Evolutionary conservation across 2,113 vertebrate species (phyloP), one percentile per base, ranked within the genome.

Genomic region (Galemys pyrenaicus): DNA sequence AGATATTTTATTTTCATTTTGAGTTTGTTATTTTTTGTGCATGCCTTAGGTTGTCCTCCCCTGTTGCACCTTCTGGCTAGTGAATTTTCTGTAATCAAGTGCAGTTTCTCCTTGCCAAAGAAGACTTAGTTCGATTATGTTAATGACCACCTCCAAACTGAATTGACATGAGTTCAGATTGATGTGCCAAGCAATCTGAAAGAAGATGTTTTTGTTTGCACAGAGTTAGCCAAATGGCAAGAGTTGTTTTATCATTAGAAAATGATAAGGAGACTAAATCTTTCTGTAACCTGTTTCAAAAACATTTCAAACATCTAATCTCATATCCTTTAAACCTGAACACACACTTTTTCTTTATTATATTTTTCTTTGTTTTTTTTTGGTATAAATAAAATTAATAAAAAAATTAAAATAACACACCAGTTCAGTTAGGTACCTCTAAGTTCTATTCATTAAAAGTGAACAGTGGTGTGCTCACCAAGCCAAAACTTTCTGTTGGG

Each of bases 211-310:
- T 92, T 56, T 89, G 3, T 49, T 80, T 81, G 64, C 1, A 65
- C 6, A 39, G 46, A 82, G 64, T 58, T 24, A 75, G 24, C 39
- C 22, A 86, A 78, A 49, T 67, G 58, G 58, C 19, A 87, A 68
- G 13, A 54, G 73, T 22, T 41, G 77, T 81, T 88, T 67, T 58
- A 92, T 85, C 37, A n/a, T 74, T 92, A 90, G 44, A 44, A 95
- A 79, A 64, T 70, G 37, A 54, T 60, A 77, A 67, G 49, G n/a
- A 83, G 65, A 79, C 80, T 82, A 87, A 71, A 78, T 62, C 44
- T 51, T 84, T 86, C 71, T 85, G 46, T 64, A 73, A 74, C 10
- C 28, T 62, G 17, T 54, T 37, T 58, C 60, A 37, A 71, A 87
- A 83, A 87, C 3, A 68, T 92, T 79, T 92, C 65, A 70, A 49